Conservation (phyloP, 2,113 vertebrate species). For the Paramisgurnus dabryanus region DNA sequence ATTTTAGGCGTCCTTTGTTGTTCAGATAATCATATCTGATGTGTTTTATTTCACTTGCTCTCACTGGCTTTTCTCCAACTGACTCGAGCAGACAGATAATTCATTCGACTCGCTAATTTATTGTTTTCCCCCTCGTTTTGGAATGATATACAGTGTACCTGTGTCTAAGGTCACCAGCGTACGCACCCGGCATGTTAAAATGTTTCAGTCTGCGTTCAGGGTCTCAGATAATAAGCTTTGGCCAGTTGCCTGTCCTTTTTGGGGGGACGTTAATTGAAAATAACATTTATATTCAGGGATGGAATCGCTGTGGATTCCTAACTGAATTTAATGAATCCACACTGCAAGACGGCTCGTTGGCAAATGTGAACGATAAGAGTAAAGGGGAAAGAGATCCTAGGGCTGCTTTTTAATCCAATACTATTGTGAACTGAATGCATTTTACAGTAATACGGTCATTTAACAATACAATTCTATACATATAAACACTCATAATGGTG, state of each 20-base stretch:
- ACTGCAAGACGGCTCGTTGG: conserved; percentile 14
- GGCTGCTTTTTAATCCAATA: conserved; percentile 9
- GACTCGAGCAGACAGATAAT: conserved; percentile 22
- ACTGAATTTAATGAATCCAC: conserved; percentile 45
- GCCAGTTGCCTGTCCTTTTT: conserved; percentile 55
- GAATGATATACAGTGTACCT: conserved; percentile 45
- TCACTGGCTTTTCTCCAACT: conserved; percentile 20
- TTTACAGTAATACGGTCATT: background rate
- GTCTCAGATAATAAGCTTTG: conserved; percentile 58
- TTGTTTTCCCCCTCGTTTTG: background rate
- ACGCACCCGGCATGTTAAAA: conserved; percentile 45
- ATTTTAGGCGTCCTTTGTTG: background rate
- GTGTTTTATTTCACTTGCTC: conserved; percentile 9
- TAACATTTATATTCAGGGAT: conserved; percentile 50
- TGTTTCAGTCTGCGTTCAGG: conserved; percentile 45
- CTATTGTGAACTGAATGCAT: background rate
- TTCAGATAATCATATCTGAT: conserved; percentile 4
- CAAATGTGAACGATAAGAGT: conserved; percentile 19
- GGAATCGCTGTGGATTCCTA: conserved; percentile 46
- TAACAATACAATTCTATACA: background rate
- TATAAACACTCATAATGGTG: no score
- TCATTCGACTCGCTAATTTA: conserved; percentile 23
- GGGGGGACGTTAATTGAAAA: conserved; percentile 59
- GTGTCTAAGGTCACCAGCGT: conserved; percentile 43
- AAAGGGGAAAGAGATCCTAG: background rate